Conservation (phyloP, 2,113 vertebrate species). For the Microtus richardsoni region DNA sequence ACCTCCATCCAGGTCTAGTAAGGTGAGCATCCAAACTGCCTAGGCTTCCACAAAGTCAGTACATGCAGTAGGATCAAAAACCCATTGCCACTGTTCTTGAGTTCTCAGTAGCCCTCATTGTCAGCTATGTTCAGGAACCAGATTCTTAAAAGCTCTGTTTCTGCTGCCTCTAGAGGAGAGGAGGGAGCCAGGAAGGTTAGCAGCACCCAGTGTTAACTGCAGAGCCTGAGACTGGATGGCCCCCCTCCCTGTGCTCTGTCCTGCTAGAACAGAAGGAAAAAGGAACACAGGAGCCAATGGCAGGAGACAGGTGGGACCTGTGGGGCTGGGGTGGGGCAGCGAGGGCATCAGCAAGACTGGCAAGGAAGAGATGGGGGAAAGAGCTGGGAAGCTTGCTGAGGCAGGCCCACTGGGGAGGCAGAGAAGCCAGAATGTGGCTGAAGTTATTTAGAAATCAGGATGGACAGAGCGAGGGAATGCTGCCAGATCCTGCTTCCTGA, state of each 20-base stretch:
- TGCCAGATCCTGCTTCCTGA: not conserved
- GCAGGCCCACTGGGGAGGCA: not conserved
- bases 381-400: not conserved
- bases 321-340: no score
- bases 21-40: no score
- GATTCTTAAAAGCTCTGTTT: not conserved
- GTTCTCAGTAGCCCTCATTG: no score
- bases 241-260: not conserved
- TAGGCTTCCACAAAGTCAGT: no score
- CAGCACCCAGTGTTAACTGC: not conserved
- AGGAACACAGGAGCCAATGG: not conserved
- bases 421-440: not conserved
- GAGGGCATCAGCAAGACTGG: not conserved
- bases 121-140: no score
- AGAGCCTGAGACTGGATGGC: not conserved
- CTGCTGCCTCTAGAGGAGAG: not conserved
- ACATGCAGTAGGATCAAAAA: no score
- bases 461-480: not conserved
- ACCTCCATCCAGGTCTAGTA: no score
- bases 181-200: not conserved
- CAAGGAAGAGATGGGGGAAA: not conserved
- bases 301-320: not conserved
- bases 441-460: not conserved
- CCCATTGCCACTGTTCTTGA: no score
- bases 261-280: not conserved